Conservation (phyloP, 2,113 vertebrate genomes). For the Strix uralensis region DNA sequence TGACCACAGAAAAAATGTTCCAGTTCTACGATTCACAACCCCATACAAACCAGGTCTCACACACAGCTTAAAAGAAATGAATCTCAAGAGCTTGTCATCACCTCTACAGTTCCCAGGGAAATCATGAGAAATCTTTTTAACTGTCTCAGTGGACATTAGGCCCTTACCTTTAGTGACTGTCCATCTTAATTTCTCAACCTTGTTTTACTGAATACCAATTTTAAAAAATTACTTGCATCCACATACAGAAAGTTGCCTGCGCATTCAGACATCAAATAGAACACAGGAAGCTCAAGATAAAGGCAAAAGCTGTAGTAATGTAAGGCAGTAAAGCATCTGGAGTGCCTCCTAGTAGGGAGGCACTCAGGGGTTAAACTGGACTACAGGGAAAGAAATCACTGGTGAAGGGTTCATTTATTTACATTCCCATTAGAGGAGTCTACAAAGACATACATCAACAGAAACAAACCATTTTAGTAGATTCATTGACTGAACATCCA, state of each 20-base stretch:
- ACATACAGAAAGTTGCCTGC: neutral
- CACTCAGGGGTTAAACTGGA: constrained; percentile 54
- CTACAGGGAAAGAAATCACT: neutral
- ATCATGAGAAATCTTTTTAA: neutral
- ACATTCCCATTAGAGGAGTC: constrained; percentile 39
- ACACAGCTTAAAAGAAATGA: neutral
- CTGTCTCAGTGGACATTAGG: neutral
- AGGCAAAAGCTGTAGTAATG: neutral
- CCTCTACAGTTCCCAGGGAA: neutral
- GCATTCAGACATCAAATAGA: neutral
- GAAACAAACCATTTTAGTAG: constrained; percentile 54
- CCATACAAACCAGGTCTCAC: neutral
- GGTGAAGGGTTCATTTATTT: constrained; percentile 65
- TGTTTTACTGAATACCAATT: neutral
- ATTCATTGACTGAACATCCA: constrained; percentile 57
- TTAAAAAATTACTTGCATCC: neutral
- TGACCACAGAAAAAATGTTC: neutral
- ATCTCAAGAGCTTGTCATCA: neutral
- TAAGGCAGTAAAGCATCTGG: neutral
- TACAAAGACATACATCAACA: constrained; percentile 63
- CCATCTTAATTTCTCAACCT: neutral
- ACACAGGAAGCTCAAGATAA: neutral
- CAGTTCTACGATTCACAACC: neutral
- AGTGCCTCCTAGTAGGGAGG: neutral
- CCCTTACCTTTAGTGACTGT: neutral